Base-by-base conservation (phyloP, 2,113 vertebrate species). In the Oncorhynchus nerka region DNA sequence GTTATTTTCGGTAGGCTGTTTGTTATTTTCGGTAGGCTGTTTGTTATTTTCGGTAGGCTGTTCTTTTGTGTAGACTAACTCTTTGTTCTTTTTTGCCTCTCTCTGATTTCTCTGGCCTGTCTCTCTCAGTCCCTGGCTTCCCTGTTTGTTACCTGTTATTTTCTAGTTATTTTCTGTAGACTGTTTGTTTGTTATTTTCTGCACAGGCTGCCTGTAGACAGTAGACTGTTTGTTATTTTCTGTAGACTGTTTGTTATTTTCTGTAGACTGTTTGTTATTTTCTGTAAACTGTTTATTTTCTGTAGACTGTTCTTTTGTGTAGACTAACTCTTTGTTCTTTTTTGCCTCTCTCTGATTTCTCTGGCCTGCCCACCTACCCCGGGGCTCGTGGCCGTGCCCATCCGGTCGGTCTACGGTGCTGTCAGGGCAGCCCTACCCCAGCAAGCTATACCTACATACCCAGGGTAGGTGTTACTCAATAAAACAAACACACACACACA, bases 351-450 rank as follows among this genome's bases (percentile, higher is more conserved):
- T 62, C 59, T 62, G 20, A 55, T 69, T 45, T 69, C 34, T 69
- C 32, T 69, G 51, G 51, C 51, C 48, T 74, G 13, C 98, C 84
- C 97, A 98, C 57, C 96, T 99, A n/a, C n/a, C n/a, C 87, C 94
- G 98, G 86, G 97, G 97, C n/a, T 83, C 95, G 98, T 70, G 98
- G 97, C 76, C n/a, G n/a, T n/a, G n/a, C n/a, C n/a, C n/a, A n/a
- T n/a, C n/a, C 95, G 98, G 83, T 96, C 98, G 5, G 96, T 99
- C 45, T 99, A 99, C 39, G 97, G 97, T 62, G 95, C 98, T 49
- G 97, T 99, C 68, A 94, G 98, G 81, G 96, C 97, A 1, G 93
- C 94, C 26, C 95, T 98, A 76, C 97, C 97, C 75, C 98, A 98
- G 76, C 90, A 96, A 3, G 95, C 98, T 92, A 98, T 99, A 91